Evolutionary conservation across 2,888 invertebrate species (phyloP).

Genomic region (Prosapia bicincta): DNA sequence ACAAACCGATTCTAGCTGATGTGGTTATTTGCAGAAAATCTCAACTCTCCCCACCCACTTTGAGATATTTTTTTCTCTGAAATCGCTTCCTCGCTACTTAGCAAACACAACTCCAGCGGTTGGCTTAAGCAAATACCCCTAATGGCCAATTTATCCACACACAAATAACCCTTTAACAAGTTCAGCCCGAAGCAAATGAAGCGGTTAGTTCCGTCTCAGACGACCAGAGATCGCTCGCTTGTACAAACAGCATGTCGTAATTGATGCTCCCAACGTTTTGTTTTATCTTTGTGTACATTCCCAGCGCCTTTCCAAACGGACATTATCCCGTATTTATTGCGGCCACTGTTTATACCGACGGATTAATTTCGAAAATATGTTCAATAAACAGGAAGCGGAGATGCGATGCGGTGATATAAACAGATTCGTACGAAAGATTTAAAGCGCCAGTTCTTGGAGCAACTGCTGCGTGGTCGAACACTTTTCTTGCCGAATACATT

Average conservation of each 20-base stretch:
- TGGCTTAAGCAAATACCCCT: background rate
- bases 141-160: background rate
- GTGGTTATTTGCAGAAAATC: background rate
- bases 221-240: background rate
- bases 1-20: background rate
- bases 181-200: background rate
- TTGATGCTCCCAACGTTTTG: background rate
- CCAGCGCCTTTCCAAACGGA: background rate
- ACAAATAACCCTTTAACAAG: background rate
- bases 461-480: too few relatives aligned
- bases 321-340: background rate
- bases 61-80: background rate
- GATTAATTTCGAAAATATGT: background rate
- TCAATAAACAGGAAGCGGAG: background rate
- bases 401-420: too few relatives aligned
- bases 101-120: background rate
- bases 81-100: background rate
- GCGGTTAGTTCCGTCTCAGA: background rate
- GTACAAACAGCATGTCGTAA: background rate
- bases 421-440: too few relatives aligned
- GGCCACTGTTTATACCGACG: background rate
- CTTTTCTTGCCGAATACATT: too few relatives aligned
- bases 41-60: background rate
- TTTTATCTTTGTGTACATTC: background rate
- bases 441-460: too few relatives aligned